Percentiles rank a stretch among this genome's conserved stretches.
phyloP scores from a whole-genome alignment of 2,888 invertebrate species.

The Tholera decimalis region DNA sequence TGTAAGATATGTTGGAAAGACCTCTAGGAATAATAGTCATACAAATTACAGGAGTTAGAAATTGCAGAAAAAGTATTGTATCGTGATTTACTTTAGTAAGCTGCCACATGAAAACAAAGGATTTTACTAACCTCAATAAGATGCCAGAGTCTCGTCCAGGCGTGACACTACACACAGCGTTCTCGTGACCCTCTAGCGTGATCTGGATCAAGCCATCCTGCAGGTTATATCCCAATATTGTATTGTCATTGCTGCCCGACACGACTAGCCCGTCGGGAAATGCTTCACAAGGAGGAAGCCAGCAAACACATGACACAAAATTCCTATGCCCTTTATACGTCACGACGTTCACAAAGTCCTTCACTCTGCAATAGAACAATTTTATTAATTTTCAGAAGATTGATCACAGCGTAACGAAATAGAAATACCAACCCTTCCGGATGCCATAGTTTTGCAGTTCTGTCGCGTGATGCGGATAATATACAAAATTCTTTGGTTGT shows the following conservation, averaged over 20 bases:
- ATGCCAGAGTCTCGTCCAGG: conserved; percentile 84
- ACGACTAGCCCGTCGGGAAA: conserved; percentile 95
- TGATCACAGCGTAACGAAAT: conserved; percentile 25
- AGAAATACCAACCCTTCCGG: conserved; percentile 92
- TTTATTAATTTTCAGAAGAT: conserved; percentile 29
- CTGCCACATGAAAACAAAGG: conserved; percentile 29
- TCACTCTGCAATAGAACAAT: conserved; percentile 82
- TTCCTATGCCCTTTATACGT: conserved; percentile 96
- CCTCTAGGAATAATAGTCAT: neutral
- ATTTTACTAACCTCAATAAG: conserved; percentile 79
- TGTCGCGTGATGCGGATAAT: conserved; percentile 97
- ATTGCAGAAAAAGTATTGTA: neutral
- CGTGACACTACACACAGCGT: conserved; percentile 92
- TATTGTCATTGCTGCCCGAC: conserved; percentile 97
- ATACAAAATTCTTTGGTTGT: conserved; percentile 93
- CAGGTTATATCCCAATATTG: conserved; percentile 95
- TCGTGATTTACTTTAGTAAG: neutral
- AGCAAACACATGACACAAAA: conserved; percentile 96
- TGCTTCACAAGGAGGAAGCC: conserved; percentile 93
- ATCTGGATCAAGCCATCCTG: conserved; percentile 93
- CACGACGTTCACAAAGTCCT: conserved; percentile 92
- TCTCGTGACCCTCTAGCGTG: conserved; percentile 95
- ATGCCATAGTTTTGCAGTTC: conserved; percentile 96
- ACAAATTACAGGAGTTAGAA: neutral
- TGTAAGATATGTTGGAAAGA: too few relatives aligned